A percentile compares a stretch with the other conserved stretches of the same genome.
These are phyloP conservation scores for Lytechinus variegatus DNA, from an alignment of 35 echinoderm and acorn worm species.

Conservation along the genomic window DNA sequence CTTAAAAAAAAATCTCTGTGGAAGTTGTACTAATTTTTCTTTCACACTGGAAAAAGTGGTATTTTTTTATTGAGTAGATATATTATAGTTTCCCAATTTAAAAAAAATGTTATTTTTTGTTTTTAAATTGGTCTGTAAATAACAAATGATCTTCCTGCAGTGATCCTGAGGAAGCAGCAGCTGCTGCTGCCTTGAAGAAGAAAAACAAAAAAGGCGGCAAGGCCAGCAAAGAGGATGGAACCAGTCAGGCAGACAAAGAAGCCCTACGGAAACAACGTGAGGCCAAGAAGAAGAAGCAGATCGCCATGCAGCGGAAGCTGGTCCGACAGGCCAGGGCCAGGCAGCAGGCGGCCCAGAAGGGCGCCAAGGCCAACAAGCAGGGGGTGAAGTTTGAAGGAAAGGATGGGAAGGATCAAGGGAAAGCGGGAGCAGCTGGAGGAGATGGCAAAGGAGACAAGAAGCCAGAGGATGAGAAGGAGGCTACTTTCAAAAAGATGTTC, in stretches of 20 bases:
- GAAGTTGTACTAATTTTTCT: no score
- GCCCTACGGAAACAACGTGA: conserved; percentile 73
- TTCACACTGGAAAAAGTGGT: no score
- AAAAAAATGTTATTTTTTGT: no score
- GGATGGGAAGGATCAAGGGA: conserved; percentile 54
- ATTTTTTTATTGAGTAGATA: no score
- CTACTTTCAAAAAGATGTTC: conserved; percentile 84
- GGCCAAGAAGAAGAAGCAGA: conserved; percentile 83
- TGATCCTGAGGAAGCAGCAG: conserved; percentile 7
- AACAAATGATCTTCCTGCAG: neutral
- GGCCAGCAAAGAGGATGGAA: conserved; percentile 31
- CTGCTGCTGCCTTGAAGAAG: neutral
- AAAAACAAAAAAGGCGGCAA: conserved; percentile 40
- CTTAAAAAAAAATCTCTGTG: no score
- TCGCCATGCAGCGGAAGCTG: conserved; percentile 77
- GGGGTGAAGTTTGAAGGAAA: conserved; percentile 72
- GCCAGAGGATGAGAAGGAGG: conserved; percentile 54
- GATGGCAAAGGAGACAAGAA: conserved; percentile 56
- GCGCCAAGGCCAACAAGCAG: conserved; percentile 46
- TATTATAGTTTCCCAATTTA: no score
- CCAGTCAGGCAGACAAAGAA: conserved; percentile 59
- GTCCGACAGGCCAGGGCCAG: conserved; percentile 76
- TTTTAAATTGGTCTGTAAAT: no score
- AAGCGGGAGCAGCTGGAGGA: conserved; percentile 54
- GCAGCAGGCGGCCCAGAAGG: conserved; percentile 60